A percentile compares a stretch with the other conserved stretches of the same genome.
These are phyloP conservation scores for Gordius sp. DNA, from an alignment of 2,888 invertebrate genomes.

Conservation along the genomic window DNA sequence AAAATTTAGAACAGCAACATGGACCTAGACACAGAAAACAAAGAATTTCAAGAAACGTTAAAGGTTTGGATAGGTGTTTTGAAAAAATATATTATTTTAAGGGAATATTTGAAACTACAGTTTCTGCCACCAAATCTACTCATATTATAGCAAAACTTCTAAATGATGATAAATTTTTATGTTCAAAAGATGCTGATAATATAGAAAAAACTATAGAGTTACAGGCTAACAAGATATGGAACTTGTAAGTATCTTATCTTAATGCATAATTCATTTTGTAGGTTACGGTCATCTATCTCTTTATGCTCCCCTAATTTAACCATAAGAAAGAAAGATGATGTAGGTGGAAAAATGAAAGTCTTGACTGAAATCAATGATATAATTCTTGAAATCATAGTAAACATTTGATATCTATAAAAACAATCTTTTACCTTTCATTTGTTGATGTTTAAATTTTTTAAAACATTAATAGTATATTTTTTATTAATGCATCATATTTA, in stretches of 20 bases:
- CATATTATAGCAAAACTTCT: neutral
- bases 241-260: neutral
- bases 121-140: neutral
- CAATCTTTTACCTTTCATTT: too few relatives aligned
- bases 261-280: neutral
- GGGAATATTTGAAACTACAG: neutral
- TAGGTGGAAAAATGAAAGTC: neutral
- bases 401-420: too few relatives aligned
- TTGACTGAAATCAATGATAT: slow-evolving; percentile 2
- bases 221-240: slow-evolving; percentile 10
- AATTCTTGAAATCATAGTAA: neutral
- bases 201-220: neutral
- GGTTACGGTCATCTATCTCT: neutral
- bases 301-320: neutral
- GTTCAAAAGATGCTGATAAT: neutral
- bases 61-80: too few relatives aligned
- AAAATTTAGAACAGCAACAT: too few relatives aligned
- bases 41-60: too few relatives aligned
- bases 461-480: too few relatives aligned
- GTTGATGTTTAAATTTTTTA: too few relatives aligned
- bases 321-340: neutral
- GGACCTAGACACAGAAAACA: too few relatives aligned
- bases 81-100: too few relatives aligned
- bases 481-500: too few relatives aligned
- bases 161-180: slow-evolving; percentile 12